Base-by-base conservation (phyloP, 35 echinoderm and acorn worm genomes). In the Chiridota heheva region DNA sequence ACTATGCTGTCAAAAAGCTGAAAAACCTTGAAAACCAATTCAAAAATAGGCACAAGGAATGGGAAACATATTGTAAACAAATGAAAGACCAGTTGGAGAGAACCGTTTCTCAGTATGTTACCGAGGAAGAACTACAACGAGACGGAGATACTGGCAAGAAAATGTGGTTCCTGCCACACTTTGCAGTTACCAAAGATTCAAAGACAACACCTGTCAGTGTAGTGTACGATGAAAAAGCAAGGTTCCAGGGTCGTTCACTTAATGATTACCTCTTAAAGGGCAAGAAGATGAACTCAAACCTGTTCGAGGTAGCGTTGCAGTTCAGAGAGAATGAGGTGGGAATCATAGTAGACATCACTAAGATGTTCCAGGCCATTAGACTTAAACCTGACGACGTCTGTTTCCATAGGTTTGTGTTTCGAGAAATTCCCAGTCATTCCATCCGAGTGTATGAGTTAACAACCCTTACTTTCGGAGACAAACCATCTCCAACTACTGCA, bases 141-240 rank as follows among this genome's bases (percentile, higher is more conserved):
- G 89, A 91, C 73, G 40, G 75, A 55, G 47, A 63, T 6, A 48
- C 16, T 60, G 74, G 74, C 7, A 91, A 47, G 46, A 91, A 86
- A 53, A 91, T 91, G 82, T 91, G 89, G 89, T 86, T 91, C 58
- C 61, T 86, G 26, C 88, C 88, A 22, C 89, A 91, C 35, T 91
- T 91, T 64, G 82, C 89, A 32, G 82, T 86, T 7, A 73, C 30
- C 56, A 91, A 91, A 61, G 89, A 91, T 18, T 85, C 88, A 2
- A 81, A 56, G 39, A 80, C 89, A 1, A 91, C 89, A 4, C 73
- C 89, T 5, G 89, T 91, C 55, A 47, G 89, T 61, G 89, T 91
- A 27, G 89, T 86, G 36, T 91, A 86, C 55, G 82, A 91, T 44
- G 82, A 20, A 15, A 91, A 91, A 36, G 89, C 82, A 47, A 86